Evolutionary conservation across 2,113 vertebrate genomes (phyloP).

Genomic region (Pteropus alecto): DNA sequence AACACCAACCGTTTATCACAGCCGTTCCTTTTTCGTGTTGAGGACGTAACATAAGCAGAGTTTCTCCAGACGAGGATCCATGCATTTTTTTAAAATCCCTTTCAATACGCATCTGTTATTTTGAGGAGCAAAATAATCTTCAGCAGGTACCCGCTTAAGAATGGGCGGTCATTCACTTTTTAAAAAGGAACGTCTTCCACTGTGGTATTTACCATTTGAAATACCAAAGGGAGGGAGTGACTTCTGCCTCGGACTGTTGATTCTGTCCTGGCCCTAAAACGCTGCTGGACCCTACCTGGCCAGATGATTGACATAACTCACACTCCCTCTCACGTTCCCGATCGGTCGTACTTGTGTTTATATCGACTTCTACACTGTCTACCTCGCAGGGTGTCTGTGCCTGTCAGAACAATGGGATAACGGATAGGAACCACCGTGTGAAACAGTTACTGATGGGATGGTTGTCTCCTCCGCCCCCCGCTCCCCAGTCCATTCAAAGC

Average conservation of each 20-base stretch:
- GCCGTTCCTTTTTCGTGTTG: neutral
- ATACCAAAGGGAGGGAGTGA: neutral
- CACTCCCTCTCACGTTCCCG: neutral
- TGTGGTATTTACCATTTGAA: neutral
- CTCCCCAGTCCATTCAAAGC: too few species aligned
- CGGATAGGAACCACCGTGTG: fast-evolving
- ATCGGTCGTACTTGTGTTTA: fast-evolving
- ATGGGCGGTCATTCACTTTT: neutral
- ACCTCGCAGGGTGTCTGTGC: neutral
- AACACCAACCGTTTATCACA: neutral
- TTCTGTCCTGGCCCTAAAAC: neutral
- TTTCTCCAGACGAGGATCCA: too few species aligned
- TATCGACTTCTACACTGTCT: fast-evolving
- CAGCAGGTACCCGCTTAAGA: neutral
- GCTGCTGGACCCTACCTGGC: fast-evolving
- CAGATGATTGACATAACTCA: fast-evolving
- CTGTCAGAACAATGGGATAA: fast-evolving
- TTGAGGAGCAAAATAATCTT: neutral
- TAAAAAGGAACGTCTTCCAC: neutral
- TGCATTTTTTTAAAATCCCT: neutral
- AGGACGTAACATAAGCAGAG: fast-evolving
- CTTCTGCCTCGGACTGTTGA: too few species aligned
- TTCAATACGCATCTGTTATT: neutral
- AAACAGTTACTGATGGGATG: neutral
- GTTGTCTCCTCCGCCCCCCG: neutral